Base-by-base conservation (phyloP, 2,888 invertebrate genomes). In the Neocrepidodera transversa region DNA sequence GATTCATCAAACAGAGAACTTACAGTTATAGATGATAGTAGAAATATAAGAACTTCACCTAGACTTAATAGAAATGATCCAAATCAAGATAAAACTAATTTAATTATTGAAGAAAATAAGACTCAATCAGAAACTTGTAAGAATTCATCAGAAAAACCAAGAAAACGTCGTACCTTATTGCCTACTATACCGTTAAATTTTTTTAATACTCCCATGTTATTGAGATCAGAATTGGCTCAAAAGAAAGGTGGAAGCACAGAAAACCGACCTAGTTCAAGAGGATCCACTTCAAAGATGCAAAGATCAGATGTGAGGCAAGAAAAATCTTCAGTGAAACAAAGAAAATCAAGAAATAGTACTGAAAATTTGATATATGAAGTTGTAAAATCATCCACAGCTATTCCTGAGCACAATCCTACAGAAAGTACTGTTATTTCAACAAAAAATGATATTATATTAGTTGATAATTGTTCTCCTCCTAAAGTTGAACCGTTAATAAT, bases 121-220 rank as follows among this genome's bases (percentile, higher is more conserved):
- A 49, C 1, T 43, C 4, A 8, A 20, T 5, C 18, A 7, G 42
- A 42, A 10, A 8, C 35, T n/a, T 14, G 5, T 20, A 53, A 43
- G 7, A 14, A 6, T 5, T 14, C 32, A 3, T 16, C 13, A 26
- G 65, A 63, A 5, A 63, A 62, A 38, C 60, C 65, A 0, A 59
- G 42, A 10, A 62, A 54, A 55, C 55, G 60, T 28, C 60, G 53
- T 2, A 62, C 53, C 11, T 16, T 60, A 6, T 38, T 58, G 42
- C 62, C 66, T 1, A 32, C 58, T 7, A 62, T 66, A 20, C 66
- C 66, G 2, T 58, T 58, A 7, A 60, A 59, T 48, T 62, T 64
- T 32, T 56, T 66, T 35, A 62, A 65, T 48, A 52, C 62, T 6
- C 60, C 62, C 1, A 66, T 58, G 60, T 53, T 66, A 36, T 42